Base-by-base conservation (phyloP, 92 coral and sea anemone species). In the Epizoanthus scotinus region DNA sequence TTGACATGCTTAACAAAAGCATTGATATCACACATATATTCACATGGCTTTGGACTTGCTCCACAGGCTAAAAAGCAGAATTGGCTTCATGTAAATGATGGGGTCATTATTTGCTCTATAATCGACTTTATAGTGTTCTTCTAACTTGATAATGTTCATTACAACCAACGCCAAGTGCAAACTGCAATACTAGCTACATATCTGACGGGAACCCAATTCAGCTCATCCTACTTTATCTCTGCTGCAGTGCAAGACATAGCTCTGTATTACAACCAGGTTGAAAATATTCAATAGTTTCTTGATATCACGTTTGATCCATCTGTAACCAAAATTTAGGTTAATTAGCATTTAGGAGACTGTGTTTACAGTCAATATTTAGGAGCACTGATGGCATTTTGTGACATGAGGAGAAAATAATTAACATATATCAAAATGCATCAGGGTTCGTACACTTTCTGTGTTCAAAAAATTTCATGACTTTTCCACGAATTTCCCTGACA, bases 231-330 rank as follows among this genome's bases (percentile, higher is more conserved):
- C 29, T 63, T 26, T 29, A 64, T 20, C 38, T 64, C 47, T 64
- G 70, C 70, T 64, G 13, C 70, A 27, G 12, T 63, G 27, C 19
- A 26, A 63, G 36, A n/a, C 18, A 64, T 31, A 19, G 15, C 19
- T 64, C 29, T 64, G 36, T 40, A 26, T 40, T 27, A 27, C 12
- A 2, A 17, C 40, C 70, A 64, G 36, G 70, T 26, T 27, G 40
- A 64, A 29, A 27, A 64, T 64, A 17, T 64, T 40, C 0, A 20
- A 38, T 19, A 20, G 2, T 17, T 29, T 29, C 18, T 14, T 15
- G 70, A 64, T 64, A 14, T 64, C 47, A 64, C 70, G 70, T 64
- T 29, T 64, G 44, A 22, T 64, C 70, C 70, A 64, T 64, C 70
- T 64, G 70, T n/a, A 64, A 64, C 5, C 25, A 64, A 29, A 64